Evolutionary conservation across 2,113 vertebrate species (phyloP), one percentile per base, ranked within the genome.

Genomic region (Hippocampus zosterae): DNA sequence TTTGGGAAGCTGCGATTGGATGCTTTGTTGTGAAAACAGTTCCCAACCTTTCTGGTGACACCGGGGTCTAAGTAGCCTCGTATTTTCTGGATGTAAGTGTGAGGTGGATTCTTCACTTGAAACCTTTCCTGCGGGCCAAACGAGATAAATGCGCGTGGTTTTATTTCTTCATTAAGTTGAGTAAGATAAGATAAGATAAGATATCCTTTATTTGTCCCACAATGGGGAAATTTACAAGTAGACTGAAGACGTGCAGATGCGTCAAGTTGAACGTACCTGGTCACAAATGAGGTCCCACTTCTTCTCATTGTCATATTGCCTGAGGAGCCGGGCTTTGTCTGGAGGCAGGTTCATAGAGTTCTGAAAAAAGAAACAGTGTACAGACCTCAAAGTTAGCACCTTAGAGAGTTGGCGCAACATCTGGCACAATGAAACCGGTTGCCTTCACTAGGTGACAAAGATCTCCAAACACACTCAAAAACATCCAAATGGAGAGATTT

Each of bases 221-320:
- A n/a, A n/a, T n/a, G n/a, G n/a, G n/a, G n/a, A n/a, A n/a, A n/a
- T n/a, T n/a, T n/a, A n/a, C n/a, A n/a, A n/a, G n/a, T 21, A 8
- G 2, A 56, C 11, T 25, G 52, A 55, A 55, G 23, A 13, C 3
- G 55, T 25, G 11, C 13, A 11, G 15, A 33, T 25, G 16, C 2
- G 15, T 25, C 48, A 16, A 27, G 7, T 25, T 60, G 18, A 68
- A 65, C 8, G 70, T 87, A 98, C 96, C 96, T 98, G 96, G 88
- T 98, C 96, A 55, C 96, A 98, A 83, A 98, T 98, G 69, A 98
- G 94, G 83, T 97, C 96, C 96, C 96, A 98, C 78, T 98, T 98
- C 87, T 98, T 98, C 89, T 97, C 95, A 0, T 96, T 98, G 91
- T 98, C 96, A 0, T 98, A 98, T 81, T 98, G 96, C 4, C 96